Conservation (phyloP, 1,140 invertebrate genomes). For the Drosophila mauritiana region DNA sequence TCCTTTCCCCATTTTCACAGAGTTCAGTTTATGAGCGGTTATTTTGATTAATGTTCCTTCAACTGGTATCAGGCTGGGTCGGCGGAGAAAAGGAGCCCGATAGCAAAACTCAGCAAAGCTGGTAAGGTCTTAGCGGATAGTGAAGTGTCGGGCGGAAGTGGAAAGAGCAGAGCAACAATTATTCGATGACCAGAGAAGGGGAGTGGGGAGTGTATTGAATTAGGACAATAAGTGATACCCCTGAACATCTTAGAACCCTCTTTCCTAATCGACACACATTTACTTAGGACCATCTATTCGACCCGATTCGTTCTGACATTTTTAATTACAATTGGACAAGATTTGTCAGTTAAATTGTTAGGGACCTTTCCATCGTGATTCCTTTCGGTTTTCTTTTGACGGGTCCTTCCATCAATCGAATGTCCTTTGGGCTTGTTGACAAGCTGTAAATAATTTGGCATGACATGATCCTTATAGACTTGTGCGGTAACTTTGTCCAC, state of each 20-base stretch:
- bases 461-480: constrained; percentile 50
- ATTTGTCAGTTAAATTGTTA: constrained; percentile 56
- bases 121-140: constrained; percentile 31
- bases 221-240: constrained; percentile 8
- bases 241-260: constrained; percentile 8
- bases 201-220: constrained; percentile 9
- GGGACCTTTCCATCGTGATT: constrained; percentile 33
- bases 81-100: neutral
- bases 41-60: constrained; percentile 61
- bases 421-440: constrained; percentile 41
- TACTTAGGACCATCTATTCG: constrained; percentile 20
- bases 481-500: constrained; percentile 2
- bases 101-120: constrained; percentile 18
- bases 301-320: constrained; percentile 42
- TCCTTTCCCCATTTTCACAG: constrained; percentile 13
- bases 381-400: neutral
- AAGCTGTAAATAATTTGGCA: constrained; percentile 61
- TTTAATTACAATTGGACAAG: constrained; percentile 60
- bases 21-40: constrained; percentile 56
- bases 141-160: constrained; percentile 27
- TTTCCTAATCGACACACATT: constrained; percentile 3
- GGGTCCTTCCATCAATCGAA: constrained; percentile 4
- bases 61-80: constrained; percentile 29
- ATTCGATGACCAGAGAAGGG: constrained; percentile 8
- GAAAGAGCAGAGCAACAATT: constrained; percentile 42